Conservation (phyloP, 2,113 vertebrate species). For the Peucedramus taeniatus region DNA sequence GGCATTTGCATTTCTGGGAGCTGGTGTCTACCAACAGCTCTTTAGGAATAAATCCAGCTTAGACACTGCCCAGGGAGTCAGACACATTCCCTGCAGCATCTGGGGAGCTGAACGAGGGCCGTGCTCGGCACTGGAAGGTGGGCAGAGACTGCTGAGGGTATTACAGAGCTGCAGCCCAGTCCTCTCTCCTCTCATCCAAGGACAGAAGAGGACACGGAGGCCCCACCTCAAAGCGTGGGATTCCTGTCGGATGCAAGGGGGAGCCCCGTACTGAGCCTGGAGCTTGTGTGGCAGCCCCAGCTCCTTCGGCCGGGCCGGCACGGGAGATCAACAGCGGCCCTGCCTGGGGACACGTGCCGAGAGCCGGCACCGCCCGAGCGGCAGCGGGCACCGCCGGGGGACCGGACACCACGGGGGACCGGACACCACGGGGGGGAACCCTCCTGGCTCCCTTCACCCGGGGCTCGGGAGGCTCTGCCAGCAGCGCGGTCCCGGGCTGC, state of each 20-base stretch:
- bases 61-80: neutral
- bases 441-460: rapidly evolving
- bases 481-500: neutral
- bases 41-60: neutral
- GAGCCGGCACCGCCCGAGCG: rapidly evolving
- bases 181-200: rapidly evolving
- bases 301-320: neutral
- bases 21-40: no score
- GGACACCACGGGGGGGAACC: neutral
- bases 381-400: rapidly evolving
- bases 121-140: rapidly evolving
- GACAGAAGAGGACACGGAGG: rapidly evolving
- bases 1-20: neutral
- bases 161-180: rapidly evolving
- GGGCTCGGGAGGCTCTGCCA: neutral
- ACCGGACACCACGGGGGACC: neutral
- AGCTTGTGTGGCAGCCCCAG: rapidly evolving
- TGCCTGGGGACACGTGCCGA: rapidly evolving
- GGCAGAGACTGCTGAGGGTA: rapidly evolving
- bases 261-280: rapidly evolving
- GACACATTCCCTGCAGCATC: rapidly evolving
- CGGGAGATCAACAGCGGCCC: rapidly evolving
- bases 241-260: rapidly evolving
- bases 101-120: rapidly evolving
- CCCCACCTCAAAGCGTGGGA: rapidly evolving